Percentiles rank a stretch among this genome's conserved stretches.
phyloP scores from a whole-genome alignment of 2,888 invertebrate species.

The Acleris holmiana region DNA sequence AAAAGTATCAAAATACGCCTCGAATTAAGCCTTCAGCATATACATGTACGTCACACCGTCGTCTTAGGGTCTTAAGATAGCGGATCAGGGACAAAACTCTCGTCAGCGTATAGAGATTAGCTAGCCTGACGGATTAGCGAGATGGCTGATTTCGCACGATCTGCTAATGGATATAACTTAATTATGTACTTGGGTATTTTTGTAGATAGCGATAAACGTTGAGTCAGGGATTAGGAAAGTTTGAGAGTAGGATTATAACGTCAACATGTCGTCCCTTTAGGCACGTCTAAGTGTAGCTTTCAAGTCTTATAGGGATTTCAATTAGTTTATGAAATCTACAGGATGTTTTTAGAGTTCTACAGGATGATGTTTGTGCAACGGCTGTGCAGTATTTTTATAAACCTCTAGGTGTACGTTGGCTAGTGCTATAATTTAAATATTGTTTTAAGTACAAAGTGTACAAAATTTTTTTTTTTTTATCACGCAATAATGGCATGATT shows the following conservation, averaged over 20 bases:
- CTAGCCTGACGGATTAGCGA: constrained; percentile 30
- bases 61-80: constrained; percentile 24
- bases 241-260: not conserved
- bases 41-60: constrained; percentile 4
- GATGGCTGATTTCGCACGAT: constrained; percentile 38
- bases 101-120: constrained; percentile 36
- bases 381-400: too few relatives aligned
- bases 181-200: constrained; percentile 35
- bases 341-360: too few relatives aligned
- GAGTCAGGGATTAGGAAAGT: constrained; percentile 14
- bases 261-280: too few relatives aligned
- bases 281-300: too few relatives aligned
- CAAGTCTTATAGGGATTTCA: too few relatives aligned
- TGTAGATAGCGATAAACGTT: constrained; percentile 1
- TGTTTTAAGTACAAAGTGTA: too few relatives aligned
- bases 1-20: not conserved
- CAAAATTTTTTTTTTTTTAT: too few relatives aligned
- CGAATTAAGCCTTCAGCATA: not conserved
- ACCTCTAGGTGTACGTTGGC: too few relatives aligned
- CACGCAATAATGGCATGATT: too few relatives aligned
- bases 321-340: too few relatives aligned
- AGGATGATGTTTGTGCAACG: too few relatives aligned
- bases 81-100: constrained; percentile 25
- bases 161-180: constrained; percentile 37
- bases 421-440: too few relatives aligned